Conservation (phyloP, 2,113 vertebrate genomes). For the Ophthalmolycus amberensis region DNA sequence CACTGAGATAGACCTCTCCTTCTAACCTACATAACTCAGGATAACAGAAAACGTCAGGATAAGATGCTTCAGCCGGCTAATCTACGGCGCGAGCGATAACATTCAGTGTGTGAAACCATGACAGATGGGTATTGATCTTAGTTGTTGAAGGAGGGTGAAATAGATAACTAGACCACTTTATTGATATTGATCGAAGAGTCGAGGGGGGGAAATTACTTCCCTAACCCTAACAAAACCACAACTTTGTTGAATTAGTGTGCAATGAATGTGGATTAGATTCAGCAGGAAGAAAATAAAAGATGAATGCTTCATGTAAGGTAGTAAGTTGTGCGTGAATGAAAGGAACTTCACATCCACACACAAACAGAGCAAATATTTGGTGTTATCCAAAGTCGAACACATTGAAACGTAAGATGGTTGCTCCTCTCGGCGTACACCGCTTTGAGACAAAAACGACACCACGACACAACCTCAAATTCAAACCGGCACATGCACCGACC, state of each 20-base stretch:
- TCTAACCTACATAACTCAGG: constrained; percentile 55
- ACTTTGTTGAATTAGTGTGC: constrained; percentile 17
- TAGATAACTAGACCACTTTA: constrained; percentile 76
- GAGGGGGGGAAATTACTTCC: constrained; percentile 51
- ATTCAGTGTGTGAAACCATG: constrained; percentile 74
- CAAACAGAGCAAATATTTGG: constrained; percentile 3
- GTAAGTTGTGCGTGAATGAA: not conserved
- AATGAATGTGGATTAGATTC: constrained; percentile 37
- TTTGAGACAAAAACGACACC: not conserved
- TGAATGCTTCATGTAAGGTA: not conserved
- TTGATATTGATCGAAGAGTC: constrained; percentile 73
- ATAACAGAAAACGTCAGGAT: constrained; percentile 67
- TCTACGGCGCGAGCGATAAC: constrained; percentile 77
- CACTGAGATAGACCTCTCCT: constrained; percentile 21
- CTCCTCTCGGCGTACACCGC: constrained; percentile 4
- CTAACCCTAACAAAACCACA: constrained; percentile 12
- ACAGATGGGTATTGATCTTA: constrained; percentile 81
- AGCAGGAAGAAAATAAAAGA: constrained; percentile 1
- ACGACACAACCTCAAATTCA: not conserved
- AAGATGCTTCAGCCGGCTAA: constrained; percentile 74
- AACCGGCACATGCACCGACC: not conserved
- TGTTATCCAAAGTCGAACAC: constrained; percentile 1
- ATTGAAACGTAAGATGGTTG: constrained; percentile 2
- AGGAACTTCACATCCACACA: not conserved
- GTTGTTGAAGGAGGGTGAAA: constrained; percentile 69